Evolutionary conservation across 2,888 invertebrate genomes (phyloP).

Genomic region (Eudasyphora cyanicolor): DNA sequence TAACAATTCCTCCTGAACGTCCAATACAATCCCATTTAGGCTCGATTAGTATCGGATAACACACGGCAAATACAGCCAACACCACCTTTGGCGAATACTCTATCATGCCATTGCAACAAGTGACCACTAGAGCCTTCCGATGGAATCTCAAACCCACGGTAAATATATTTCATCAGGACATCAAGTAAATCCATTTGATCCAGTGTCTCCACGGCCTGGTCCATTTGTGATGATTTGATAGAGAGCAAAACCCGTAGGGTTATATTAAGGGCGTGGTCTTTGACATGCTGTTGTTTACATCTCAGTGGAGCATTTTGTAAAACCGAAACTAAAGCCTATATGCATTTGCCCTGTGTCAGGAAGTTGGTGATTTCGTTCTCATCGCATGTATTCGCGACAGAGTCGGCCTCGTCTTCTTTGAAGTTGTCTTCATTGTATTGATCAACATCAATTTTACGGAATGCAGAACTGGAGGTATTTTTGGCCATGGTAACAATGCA

Average conservation of each 20-base stretch:
- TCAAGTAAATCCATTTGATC: conserved; percentile 91
- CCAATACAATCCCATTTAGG: conserved; percentile 85
- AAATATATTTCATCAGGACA: conserved; percentile 98
- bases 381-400: conserved; percentile 88
- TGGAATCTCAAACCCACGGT: conserved; percentile 96
- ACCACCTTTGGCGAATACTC: conserved; percentile 93
- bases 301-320: conserved; percentile 94
- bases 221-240: conserved; percentile 96
- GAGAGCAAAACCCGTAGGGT: conserved; percentile 94
- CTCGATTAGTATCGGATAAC: conserved; percentile 93
- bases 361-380: conserved; percentile 89
- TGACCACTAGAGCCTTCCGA: conserved; percentile 96
- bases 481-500: conserved; percentile 87
- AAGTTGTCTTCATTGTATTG: conserved; percentile 98
- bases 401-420: conserved; percentile 90
- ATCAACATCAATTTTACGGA: conserved; percentile 98
- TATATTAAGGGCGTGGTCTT: conserved; percentile 93
- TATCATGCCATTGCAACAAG: conserved; percentile 97
- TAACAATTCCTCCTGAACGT: conserved; percentile 57
- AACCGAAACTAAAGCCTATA: conserved; percentile 92
- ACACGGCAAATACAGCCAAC: conserved; percentile 96
- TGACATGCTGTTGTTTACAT: conserved; percentile 92
- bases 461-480: conserved; percentile 94
- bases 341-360: conserved; percentile 84
- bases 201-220: conserved; percentile 90